Evolutionary conservation across 2,113 vertebrate species (phyloP).

Genomic region (Leucoraja erinaceus): DNA sequence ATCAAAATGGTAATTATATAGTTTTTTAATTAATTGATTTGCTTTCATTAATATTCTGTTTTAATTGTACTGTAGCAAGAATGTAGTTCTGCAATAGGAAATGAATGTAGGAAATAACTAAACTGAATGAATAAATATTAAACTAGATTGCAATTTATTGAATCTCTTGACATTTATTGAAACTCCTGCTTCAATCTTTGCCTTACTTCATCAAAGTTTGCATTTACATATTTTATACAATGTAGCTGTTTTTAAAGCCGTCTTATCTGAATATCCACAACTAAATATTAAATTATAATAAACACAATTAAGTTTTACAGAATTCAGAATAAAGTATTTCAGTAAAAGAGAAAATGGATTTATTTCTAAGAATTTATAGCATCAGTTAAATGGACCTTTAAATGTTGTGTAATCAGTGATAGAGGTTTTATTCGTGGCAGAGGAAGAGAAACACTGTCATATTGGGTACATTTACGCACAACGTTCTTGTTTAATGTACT

Average conservation of each 20-base stretch:
- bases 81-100: not conserved
- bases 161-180: not conserved
- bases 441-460: not conserved
- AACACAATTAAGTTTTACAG: not conserved
- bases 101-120: not conserved
- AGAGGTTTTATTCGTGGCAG: too few relatives aligned
- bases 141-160: not conserved
- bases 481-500: conserved; percentile 9
- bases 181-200: not conserved
- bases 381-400: not conserved
- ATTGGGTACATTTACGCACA: not conserved
- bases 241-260: not conserved
- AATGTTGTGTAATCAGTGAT: not conserved
- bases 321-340: not conserved
- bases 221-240: not conserved
- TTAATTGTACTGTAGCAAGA: not conserved
- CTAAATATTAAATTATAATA: conserved; percentile 2
- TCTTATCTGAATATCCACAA: not conserved
- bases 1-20: not conserved
- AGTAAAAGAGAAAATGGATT: not conserved
- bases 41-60: not conserved
- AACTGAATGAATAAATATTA: not conserved
- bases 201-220: not conserved
- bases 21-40: not conserved
- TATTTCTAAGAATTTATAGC: not conserved